Base-by-base conservation (phyloP, 2,888 invertebrate genomes). In the Perizoma affinitatum region DNA sequence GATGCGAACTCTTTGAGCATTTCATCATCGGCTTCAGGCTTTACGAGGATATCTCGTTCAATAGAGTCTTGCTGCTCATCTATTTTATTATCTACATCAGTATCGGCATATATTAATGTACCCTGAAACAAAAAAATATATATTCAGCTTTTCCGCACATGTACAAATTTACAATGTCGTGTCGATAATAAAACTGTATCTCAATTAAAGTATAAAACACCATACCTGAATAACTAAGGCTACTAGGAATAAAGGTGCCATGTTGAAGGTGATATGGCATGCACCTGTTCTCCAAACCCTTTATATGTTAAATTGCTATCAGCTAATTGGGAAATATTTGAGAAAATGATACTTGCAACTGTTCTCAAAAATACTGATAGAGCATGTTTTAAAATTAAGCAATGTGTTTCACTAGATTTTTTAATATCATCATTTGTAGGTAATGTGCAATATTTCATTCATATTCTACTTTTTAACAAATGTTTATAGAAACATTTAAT, bases 191-290 rank as follows among this genome's bases (percentile, higher is more conserved):
- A 22, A 44, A 22, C 11, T 45, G 6, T 46, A 22, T 38, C 8
- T 4, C 22, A 38, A 60, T 35, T 46, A 49, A 22, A 45, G 44
- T 43, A 54, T 53, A 45, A 53, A 58, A 48, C 58, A 58, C 60
- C 53, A 84, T 85, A 90, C 90, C 90, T 90, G 89, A 61, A 86
- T 70, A 46, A 86, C 69, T 70, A 90, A 71, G 59, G 80, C 84
- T 72, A 90, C 70, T 70, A 89, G 72, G 78, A 82, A 82, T 65
- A 79, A 70, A 50, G 79, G 75, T 69, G 82, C 79, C 90, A 90
- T 90, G 80, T 61, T 84, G 80, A 70, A 66, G 66, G 61, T 61
- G 65, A 72, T 73, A 72, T 79, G 70, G 11, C 50, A 61, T 53
- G 50, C 63, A 65, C 67, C 42, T 68, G 61, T 54, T 46, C 57